Evolutionary conservation across 1,140 invertebrate species (phyloP).

Genomic region (Drosophila sechellia): DNA sequence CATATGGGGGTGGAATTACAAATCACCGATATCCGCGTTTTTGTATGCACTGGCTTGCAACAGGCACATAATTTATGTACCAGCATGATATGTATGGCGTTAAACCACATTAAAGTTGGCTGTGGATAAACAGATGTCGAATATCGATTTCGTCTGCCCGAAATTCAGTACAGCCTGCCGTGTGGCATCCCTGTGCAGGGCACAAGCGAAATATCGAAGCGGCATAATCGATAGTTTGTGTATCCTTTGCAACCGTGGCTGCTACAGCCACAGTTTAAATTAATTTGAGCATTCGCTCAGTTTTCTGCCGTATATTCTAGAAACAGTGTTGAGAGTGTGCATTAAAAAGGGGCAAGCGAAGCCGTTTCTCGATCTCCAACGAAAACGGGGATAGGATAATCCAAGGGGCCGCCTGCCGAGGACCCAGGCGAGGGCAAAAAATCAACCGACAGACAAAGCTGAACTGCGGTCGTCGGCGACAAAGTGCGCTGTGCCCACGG

Average conservation of each 20-base stretch:
- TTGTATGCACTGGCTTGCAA: background rate
- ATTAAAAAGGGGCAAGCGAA: constrained; percentile 6
- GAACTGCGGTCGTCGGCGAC: constrained; percentile 57
- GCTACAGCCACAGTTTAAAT: constrained; percentile 75
- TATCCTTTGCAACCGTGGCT: constrained; percentile 62
- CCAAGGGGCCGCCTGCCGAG: background rate
- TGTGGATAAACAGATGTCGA: background rate
- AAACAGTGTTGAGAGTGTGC: constrained; percentile 2
- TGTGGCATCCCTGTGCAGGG: background rate
- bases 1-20: background rate
- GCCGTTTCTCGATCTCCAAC: background rate
- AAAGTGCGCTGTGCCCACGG: constrained; percentile 68
- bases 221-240: constrained; percentile 38
- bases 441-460: constrained; percentile 70
- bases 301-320: constrained; percentile 12
- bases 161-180: background rate
- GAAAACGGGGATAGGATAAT: no score
- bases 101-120: background rate
- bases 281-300: constrained; percentile 56
- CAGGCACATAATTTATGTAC: background rate
- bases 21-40: background rate
- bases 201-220: constrained; percentile 16
- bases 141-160: background rate
- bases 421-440: constrained; percentile 19
- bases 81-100: background rate